Conservation (phyloP, 2,888 invertebrate genomes). For the Emesis furor region DNA sequence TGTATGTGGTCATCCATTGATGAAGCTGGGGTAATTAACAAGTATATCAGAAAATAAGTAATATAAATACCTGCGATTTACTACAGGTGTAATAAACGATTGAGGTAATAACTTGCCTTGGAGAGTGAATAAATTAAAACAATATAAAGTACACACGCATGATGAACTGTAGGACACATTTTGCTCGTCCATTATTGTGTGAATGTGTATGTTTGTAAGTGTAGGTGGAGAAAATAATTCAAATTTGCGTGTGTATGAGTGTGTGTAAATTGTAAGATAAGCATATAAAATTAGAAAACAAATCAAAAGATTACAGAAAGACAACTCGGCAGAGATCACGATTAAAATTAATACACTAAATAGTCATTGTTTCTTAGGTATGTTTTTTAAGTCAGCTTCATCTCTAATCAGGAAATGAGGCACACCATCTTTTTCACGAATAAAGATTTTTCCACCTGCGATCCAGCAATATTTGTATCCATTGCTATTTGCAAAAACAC, state of each 20-base stretch:
- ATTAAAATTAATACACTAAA: neutral
- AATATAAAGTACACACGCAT: no score
- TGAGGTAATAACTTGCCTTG: neutral
- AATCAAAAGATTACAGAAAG: neutral
- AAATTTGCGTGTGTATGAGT: neutral
- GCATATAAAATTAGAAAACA: neutral
- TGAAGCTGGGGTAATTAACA: neutral
- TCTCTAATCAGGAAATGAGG: neutral
- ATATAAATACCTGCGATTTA: neutral
- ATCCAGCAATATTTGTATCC: neutral
- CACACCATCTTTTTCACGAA: neutral
- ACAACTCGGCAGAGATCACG: neutral
- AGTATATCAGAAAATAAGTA: neutral
- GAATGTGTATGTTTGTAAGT: neutral
- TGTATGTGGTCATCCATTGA: neutral
- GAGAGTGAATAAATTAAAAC: neutral
- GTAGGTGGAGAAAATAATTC: neutral
- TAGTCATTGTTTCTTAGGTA: neutral
- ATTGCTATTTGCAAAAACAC: conserved; percentile 2
- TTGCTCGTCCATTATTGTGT: neutral
- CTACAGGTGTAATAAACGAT: neutral
- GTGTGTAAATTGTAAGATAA: neutral
- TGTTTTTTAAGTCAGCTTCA: neutral
- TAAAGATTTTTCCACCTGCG: conserved; percentile 1
- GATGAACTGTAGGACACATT: no score